Evolutionary conservation across 2,113 vertebrate species (phyloP).

Genomic region (Rhadina sibilatrix): DNA sequence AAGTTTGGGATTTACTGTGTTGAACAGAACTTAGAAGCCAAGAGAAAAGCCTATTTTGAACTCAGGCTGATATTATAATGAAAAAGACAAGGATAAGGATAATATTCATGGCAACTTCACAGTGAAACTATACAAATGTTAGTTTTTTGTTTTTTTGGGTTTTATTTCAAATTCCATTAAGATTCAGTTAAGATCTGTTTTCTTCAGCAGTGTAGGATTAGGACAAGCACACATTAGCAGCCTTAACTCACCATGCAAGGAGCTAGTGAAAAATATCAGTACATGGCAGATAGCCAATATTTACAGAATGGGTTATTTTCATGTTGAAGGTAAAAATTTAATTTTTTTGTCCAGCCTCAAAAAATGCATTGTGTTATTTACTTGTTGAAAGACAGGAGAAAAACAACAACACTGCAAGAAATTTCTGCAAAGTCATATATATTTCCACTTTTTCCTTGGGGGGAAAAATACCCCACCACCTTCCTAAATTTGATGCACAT

Average conservation of each 20-base stretch:
- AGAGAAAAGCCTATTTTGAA: background rate
- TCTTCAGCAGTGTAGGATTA: background rate
- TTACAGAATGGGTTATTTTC: background rate
- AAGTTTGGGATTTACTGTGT: background rate
- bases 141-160: background rate
- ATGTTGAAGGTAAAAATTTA: background rate
- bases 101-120: background rate
- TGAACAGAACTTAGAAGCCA: background rate
- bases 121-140: background rate
- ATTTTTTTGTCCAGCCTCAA: background rate
- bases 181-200: background rate
- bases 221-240: background rate
- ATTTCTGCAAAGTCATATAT: background rate
- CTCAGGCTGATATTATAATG: background rate
- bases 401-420: background rate
- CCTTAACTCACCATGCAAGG: background rate
- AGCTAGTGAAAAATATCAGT: background rate
- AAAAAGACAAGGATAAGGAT: background rate
- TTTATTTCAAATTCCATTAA: background rate
- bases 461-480: rapidly evolving
- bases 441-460: background rate
- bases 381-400: background rate
- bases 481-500: background rate
- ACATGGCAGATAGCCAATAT: background rate
- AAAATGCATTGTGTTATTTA: background rate